Base-by-base conservation (phyloP, 1,140 invertebrate genomes). In the Meloidogyne chitwoodi region DNA sequence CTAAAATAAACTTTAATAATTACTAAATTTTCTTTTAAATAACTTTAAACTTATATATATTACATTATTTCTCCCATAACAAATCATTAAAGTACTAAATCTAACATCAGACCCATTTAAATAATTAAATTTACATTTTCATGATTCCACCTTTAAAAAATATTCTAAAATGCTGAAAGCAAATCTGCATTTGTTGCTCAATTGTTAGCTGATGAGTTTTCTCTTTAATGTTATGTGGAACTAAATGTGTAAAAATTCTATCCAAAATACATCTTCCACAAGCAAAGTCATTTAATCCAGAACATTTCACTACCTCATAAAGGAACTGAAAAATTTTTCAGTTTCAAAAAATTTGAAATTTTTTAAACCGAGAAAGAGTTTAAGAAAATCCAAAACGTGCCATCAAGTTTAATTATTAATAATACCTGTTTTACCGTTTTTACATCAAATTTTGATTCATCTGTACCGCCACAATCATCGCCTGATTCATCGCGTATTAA, bases 401-500 rank as follows among this genome's bases (percentile, higher is more conserved):
- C n/a, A n/a, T n/a, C n/a, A n/a, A n/a, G n/a, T n/a, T n/a, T n/a
- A n/a, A n/a, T n/a, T n/a, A n/a, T 29, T 12, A 12, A 24, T 12
- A n/a, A n/a, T 29, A 71, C 69, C 31, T 71, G n/a, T n/a, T 41
- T 62, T 8, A 71, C 10, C 2, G 19, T 24, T 71, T 62, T 71
- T n/a, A 26, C 11, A 29, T 71, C 69, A n/a, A 71, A 61, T 48
- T 71, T 71, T 26, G 48, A n/a, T 56, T 71, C 69, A n/a, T 71
- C 69, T 34, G n/a, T 12, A 10, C n/a, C 44, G 19, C 2, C 22
- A n/a, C 19, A 12, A 27, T 71, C n/a, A n/a, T 5, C 34, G 4
- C 34, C 44, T 56, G 48, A n/a, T 56, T 56, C 48, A 56, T 61
- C 69, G 10, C 62, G 62, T n/a, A 71, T 71, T 22, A 71, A 31